phyloP scores from a whole-genome alignment of 2,797 vertebrate species.

The Pterois miles region DNA sequence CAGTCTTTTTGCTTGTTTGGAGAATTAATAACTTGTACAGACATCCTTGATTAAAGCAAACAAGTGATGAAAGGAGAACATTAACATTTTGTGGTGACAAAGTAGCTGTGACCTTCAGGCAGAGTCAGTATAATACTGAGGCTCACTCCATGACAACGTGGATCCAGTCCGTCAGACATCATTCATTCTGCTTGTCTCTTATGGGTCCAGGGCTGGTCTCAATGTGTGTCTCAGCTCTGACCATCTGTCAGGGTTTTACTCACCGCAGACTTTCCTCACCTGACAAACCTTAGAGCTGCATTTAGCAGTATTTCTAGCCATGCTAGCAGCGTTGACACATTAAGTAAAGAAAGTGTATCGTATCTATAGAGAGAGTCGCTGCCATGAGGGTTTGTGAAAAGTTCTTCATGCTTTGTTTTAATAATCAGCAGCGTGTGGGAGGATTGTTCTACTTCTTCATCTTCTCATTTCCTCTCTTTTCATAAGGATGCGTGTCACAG shows the following conservation, averaged over 20 bases:
- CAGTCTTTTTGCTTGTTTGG: background rate
- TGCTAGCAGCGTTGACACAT: background rate
- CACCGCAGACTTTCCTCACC: too few species aligned
- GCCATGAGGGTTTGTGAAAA: background rate
- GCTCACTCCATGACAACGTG: too few species aligned
- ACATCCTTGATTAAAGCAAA: background rate
- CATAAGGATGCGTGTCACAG: background rate
- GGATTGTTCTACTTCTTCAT: constrained; percentile 31
- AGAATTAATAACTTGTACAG: background rate
- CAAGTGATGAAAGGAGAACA: background rate
- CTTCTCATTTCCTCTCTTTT: constrained; percentile 23
- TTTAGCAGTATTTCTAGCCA: background rate
- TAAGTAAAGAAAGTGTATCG: background rate
- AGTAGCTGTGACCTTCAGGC: background rate
- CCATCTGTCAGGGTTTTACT: too few species aligned
- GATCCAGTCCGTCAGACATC: too few species aligned
- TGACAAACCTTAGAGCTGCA: too few species aligned
- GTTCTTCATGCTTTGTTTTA: constrained; percentile 3
- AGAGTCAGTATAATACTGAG: too few species aligned
- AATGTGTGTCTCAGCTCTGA: too few species aligned
- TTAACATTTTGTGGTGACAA: background rate
- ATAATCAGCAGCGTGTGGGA: constrained; percentile 24
- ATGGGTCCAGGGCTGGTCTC: too few species aligned
- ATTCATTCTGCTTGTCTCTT: too few species aligned
- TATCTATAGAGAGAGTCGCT: background rate